Evolutionary conservation across 92 coral and sea anemone species (phyloP).

Genomic region (Ricordea florida): DNA sequence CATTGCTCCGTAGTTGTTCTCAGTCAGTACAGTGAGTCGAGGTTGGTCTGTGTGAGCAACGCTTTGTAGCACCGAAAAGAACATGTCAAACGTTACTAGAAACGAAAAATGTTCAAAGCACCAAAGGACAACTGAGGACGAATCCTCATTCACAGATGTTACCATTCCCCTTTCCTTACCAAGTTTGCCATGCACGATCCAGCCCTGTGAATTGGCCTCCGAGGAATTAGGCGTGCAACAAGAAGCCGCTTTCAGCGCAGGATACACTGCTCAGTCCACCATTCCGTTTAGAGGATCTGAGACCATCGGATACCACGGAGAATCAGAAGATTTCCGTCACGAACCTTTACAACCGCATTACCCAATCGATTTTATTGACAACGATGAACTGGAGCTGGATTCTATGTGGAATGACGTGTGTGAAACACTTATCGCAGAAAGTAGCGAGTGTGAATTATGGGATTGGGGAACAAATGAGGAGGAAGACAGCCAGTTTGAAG

Average conservation of each 20-base stretch:
- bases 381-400: background rate
- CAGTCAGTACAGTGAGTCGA: too few species aligned
- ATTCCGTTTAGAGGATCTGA: too few species aligned
- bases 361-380: background rate
- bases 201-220: background rate
- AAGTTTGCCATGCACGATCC: background rate
- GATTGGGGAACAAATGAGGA: background rate
- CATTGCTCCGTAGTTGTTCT: too few species aligned
- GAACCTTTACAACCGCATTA: too few species aligned
- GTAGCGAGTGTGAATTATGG: background rate
- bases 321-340: too few species aligned
- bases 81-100: background rate
- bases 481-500: background rate
- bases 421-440: background rate
- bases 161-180: background rate
- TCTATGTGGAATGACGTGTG: background rate
- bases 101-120: background rate
- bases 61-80: too few species aligned
- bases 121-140: background rate
- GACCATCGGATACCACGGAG: too few species aligned
- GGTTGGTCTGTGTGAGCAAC: too few species aligned
- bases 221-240: too few species aligned
- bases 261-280: too few species aligned
- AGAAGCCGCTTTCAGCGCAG: too few species aligned
- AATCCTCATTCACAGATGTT: background rate